A percentile compares a stretch with the other conserved stretches of the same genome.
These are phyloP conservation scores for Tinea trinotella DNA, from an alignment of 2,888 invertebrate genomes.

Conservation along the genomic window DNA sequence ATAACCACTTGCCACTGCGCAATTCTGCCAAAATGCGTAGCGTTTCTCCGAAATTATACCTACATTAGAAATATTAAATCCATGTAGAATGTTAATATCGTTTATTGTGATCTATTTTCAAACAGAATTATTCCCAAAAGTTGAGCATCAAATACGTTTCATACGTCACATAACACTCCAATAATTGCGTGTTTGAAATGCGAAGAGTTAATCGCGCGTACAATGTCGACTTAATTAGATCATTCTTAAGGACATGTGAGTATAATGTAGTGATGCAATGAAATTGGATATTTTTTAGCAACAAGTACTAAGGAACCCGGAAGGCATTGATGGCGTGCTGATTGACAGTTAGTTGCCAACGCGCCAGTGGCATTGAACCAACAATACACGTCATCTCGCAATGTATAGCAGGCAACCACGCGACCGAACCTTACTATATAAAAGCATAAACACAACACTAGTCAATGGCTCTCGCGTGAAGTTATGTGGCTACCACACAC, in stretches of 20 bases:
- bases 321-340: constrained; percentile 14
- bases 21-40: constrained; percentile 43
- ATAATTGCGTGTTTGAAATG: not conserved
- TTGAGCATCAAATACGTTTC: too few species aligned
- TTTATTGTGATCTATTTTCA: not conserved
- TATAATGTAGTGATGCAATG: constrained; percentile 4
- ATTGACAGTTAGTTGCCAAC: constrained; percentile 16
- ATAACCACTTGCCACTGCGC: constrained; percentile 55
- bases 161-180: too few species aligned
- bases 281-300: constrained; percentile 11
- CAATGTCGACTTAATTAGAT: not conserved
- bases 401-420: constrained; percentile 8
- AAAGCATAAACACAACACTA: constrained; percentile 11
- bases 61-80: constrained; percentile 2
- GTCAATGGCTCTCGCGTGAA: constrained; percentile 12
- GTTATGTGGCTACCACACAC: constrained; percentile 8
- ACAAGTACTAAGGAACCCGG: not conserved
- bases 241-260: not conserved
- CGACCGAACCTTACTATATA: constrained; percentile 11
- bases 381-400: constrained; percentile 1
- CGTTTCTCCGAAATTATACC: constrained; percentile 32
- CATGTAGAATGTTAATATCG: not conserved
- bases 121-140: not conserved
- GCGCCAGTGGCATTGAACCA: constrained; percentile 14
- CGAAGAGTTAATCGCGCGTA: not conserved